A percentile compares a stretch with the other conserved stretches of the same genome.
Evolutionary conservation across 2,113 vertebrate species (phyloP).

Genomic region (Phalacrocorax pelagicus): DNA sequence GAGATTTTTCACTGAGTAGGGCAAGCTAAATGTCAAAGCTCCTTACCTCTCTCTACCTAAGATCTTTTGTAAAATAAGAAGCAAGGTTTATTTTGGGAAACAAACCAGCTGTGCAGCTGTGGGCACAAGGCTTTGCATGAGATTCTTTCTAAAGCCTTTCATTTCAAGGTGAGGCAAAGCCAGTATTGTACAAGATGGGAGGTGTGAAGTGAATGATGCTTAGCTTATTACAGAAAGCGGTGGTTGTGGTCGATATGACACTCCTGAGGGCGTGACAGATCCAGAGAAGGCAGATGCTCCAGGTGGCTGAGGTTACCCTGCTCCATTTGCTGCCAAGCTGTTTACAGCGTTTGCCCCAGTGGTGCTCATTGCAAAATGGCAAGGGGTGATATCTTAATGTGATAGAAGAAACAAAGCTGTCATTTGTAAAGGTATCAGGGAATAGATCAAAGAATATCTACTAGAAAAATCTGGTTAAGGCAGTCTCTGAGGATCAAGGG

Average conservation of each 20-base stretch:
- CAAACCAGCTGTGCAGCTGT: not conserved
- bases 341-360: not conserved
- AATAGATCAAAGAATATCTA: conserved; percentile 26
- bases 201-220: not conserved
- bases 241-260: not conserved
- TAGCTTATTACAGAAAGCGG: not conserved
- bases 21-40: conserved; percentile 12
- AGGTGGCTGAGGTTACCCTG: conserved; percentile 3
- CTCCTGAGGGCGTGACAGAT: not conserved
- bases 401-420: conserved; percentile 20
- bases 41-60: not conserved
- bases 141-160: not conserved
- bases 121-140: not conserved
- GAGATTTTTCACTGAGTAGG: not conserved
- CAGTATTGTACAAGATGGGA: not conserved
- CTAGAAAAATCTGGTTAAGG: not conserved
- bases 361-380: not conserved
- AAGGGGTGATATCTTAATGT: conserved; percentile 37
- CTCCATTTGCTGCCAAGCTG: conserved; percentile 50
- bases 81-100: conserved; percentile 19
- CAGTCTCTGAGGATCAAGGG: not conserved
- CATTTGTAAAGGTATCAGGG: not conserved
- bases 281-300: conserved; percentile 8
- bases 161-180: conserved; percentile 21
- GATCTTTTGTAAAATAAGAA: not conserved